These are phyloP conservation scores for Hypomesus transpacificus DNA, from an alignment of 2,113 vertebrate genomes.

Conservation along the genomic window DNA sequence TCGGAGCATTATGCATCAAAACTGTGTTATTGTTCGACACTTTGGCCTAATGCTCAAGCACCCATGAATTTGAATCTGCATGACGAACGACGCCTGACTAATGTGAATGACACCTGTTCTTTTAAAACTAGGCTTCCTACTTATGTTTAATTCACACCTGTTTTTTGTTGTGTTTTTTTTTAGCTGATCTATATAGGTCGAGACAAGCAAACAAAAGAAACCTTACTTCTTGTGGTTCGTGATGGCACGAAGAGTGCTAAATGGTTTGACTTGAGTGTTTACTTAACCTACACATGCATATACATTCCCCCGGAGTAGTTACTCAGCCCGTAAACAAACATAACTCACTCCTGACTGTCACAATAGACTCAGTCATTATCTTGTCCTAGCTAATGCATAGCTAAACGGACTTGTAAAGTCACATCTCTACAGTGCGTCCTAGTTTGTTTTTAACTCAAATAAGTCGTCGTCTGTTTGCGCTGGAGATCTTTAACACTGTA, in stretches of 20 bases:
- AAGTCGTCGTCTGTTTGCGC: too few species aligned
- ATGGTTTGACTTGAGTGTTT: background rate
- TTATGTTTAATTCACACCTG: background rate
- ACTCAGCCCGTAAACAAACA: background rate
- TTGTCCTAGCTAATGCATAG: too few species aligned
- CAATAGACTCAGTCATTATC: too few species aligned
- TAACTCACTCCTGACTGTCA: too few species aligned
- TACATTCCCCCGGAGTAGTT: background rate
- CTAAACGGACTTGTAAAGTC: too few species aligned
- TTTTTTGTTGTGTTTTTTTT: background rate
- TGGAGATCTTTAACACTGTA: too few species aligned
- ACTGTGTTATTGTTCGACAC: background rate
- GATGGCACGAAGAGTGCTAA: background rate
- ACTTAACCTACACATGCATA: background rate
- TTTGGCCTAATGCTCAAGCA: background rate
- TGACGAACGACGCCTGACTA: background rate
- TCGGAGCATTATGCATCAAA: too few species aligned
- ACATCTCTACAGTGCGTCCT: too few species aligned
- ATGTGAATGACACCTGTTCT: background rate
- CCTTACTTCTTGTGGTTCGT: background rate
- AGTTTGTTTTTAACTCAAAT: too few species aligned
- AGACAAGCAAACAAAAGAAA: background rate
- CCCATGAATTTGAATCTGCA: background rate
- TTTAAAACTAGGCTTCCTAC: background rate
- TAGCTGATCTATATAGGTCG: background rate